phyloP scores from a whole-genome alignment of 2,888 invertebrate species.

The Drosophila merina region DNA sequence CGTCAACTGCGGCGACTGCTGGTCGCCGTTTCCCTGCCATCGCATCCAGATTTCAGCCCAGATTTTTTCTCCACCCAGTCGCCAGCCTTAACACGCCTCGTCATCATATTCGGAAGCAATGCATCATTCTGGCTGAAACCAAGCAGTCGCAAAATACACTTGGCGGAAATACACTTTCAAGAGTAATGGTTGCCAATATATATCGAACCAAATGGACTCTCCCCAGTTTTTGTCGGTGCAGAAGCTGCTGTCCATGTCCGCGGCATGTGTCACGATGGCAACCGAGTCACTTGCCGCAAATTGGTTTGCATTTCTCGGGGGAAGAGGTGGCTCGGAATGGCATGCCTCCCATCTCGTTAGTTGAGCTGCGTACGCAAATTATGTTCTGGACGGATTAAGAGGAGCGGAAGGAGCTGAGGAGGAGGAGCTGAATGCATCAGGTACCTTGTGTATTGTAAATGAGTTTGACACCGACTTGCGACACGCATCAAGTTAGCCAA shows the following conservation, averaged over 20 bases:
- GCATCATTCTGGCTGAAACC: constrained; percentile 66
- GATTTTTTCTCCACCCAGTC: constrained; percentile 16
- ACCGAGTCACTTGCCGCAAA: constrained; percentile 76
- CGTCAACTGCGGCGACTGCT: constrained; percentile 49
- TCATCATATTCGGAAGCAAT: constrained; percentile 79
- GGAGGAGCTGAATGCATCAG: constrained; percentile 39
- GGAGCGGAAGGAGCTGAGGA: background rate
- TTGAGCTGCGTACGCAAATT: constrained; percentile 65
- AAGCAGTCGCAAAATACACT: constrained; percentile 36
- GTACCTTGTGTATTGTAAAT: constrained; percentile 58
- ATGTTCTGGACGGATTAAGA: constrained; percentile 34
- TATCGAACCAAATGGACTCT: background rate
- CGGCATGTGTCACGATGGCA: constrained; percentile 73
- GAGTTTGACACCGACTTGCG: constrained; percentile 54
- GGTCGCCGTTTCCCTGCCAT: constrained; percentile 37
- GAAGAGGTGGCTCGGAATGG: constrained; percentile 2
- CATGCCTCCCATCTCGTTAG: constrained; percentile 56
- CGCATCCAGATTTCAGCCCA: constrained; percentile 52
- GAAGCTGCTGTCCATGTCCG: constrained; percentile 27
- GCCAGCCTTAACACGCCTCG: constrained; percentile 69
- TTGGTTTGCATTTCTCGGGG: constrained; percentile 71
- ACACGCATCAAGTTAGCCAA: constrained; percentile 25
- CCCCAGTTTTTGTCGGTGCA: background rate
- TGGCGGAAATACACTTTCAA: background rate
- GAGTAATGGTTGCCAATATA: too few species aligned